Evolutionary conservation across 2,888 invertebrate species (phyloP), one percentile per base, ranked within the genome.

Genomic region (Heteromyza rotundicornis): DNA sequence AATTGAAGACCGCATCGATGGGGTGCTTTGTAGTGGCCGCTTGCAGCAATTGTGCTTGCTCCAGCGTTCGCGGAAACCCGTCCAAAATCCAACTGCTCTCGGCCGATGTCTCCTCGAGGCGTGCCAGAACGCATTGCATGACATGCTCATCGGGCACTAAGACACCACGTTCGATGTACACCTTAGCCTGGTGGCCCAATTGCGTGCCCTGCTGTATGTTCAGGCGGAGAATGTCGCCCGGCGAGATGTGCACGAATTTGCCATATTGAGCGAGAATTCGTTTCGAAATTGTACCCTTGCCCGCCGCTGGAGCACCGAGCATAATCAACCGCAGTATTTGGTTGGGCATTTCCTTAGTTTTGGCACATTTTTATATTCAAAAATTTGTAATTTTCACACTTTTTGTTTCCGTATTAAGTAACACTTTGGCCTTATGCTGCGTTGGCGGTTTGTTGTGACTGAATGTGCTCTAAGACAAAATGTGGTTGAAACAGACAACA

Each of bases 301-400:
- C 95, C 2, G 94, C 94, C 2, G 92, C 95, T 54, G 95, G 95
- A 36, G 95, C 94, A 2, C 96, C 96, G 72, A 95, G 85, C 71
- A 96, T 94, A 59, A 95, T 86, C 57, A 90, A 86, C 81, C 89
- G 89, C 70, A 92, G 85, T 68, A 87, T 66, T 81, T 85, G n/a
- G n/a, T n/a, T n/a, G n/a, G n/a, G n/a, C n/a, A n/a, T n/a, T n/a
- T n/a, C n/a, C n/a, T n/a, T n/a, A n/a, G n/a, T n/a, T n/a, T n/a
- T n/a, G n/a, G n/a, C n/a, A n/a, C n/a, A n/a, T n/a, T n/a, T n/a
- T n/a, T n/a, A n/a, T n/a, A n/a, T n/a, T n/a, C n/a, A n/a, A 32
- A 32, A 32, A 32, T 32, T 32, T 32, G 12, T 8, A 5, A 32
- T 12, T 8, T 12, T 32, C 32, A 32, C 5, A 32, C 32, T 32